phyloP scores from a whole-genome alignment of 2,888 invertebrate genomes.

The Isoperla grammatica region DNA sequence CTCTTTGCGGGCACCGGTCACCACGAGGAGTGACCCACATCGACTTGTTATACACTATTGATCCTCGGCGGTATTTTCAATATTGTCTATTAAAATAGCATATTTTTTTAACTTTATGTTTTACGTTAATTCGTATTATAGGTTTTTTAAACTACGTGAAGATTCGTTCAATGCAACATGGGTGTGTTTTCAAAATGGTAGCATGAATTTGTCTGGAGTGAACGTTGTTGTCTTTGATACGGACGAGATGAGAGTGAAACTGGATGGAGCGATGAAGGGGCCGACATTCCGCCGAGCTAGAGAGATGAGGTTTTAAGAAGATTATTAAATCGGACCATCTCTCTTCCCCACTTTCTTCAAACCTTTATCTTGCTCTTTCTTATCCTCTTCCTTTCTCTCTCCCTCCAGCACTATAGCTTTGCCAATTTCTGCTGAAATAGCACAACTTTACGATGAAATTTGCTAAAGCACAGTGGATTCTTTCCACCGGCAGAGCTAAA shows the following conservation, averaged over 20 bases:
- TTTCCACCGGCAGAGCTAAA: background rate
- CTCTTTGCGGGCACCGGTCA: no score
- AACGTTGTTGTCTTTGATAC: no score
- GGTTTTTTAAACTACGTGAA: no score
- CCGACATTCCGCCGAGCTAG: background rate
- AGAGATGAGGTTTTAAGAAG: conserved; percentile 7
- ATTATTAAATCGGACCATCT: conserved; percentile 8
- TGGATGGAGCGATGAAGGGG: background rate
- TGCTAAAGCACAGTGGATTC: background rate
- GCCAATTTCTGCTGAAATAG: conserved; percentile 16
- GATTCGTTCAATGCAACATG: no score
- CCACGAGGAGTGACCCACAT: no score
- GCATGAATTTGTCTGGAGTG: no score
- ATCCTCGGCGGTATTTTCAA: no score
- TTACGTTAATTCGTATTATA: no score
- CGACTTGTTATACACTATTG: no score
- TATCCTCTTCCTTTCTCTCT: background rate
- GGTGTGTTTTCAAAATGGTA: no score
- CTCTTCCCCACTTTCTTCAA: background rate
- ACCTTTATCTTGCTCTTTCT: conserved; percentile 1
- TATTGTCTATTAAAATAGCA: no score
- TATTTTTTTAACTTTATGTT: no score
- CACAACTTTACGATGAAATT: conserved; percentile 10
- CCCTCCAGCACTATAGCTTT: background rate
- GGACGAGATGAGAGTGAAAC: background rate